Conservation (phyloP, 92 coral and sea anemone species). For the Parazoanthus darwini region DNA sequence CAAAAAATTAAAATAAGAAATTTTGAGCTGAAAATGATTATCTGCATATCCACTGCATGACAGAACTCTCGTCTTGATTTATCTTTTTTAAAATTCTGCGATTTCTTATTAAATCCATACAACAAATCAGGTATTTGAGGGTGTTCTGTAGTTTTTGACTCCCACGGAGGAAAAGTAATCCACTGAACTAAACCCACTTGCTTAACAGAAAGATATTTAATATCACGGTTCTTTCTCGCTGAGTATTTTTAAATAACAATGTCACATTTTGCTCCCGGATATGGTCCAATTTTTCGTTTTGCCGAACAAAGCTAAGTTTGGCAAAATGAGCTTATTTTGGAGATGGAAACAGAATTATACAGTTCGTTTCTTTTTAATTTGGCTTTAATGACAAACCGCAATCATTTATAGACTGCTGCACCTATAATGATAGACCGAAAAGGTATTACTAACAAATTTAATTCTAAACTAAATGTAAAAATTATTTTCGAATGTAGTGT, state of each 20-base stretch:
- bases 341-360: background rate
- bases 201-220: background rate
- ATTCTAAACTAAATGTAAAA: no score
- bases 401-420: no score
- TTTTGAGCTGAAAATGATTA: no score
- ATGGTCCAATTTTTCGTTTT: background rate
- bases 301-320: background rate
- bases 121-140: background rate
- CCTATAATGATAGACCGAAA: no score
- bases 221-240: background rate
- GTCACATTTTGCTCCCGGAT: background rate
- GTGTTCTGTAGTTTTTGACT: background rate
- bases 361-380: background rate
- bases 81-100: background rate
- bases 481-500: no score
- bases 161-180: conserved; percentile 7
- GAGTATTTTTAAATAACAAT: background rate
- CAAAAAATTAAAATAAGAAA: no score
- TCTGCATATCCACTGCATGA: no score
- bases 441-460: background rate
- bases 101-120: no score
- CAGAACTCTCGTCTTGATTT: background rate
- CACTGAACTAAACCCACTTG: background rate
- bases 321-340: background rate
- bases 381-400: no score